A percentile compares a stretch with the other conserved stretches of the same genome.
phyloP scores from a whole-genome alignment of 1,140 invertebrate genomes.

The Acromyrmex charruanus region DNA sequence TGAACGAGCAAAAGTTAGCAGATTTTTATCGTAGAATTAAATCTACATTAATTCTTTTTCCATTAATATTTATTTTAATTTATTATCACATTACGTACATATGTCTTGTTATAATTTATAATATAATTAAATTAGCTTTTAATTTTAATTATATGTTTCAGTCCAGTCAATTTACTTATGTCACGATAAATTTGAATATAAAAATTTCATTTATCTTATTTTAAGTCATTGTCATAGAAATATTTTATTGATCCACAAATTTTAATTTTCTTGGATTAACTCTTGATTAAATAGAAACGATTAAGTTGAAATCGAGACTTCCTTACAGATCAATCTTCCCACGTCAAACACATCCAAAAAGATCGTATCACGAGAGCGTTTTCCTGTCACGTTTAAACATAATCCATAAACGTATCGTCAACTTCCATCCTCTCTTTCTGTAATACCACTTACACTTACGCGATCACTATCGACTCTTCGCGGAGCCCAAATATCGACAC shows the following conservation, averaged over 20 bases:
- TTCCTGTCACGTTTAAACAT: constrained; percentile 27
- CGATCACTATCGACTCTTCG: constrained; percentile 39
- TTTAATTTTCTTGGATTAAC: neutral
- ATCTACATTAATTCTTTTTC: neutral
- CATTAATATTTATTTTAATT: constrained; percentile 16
- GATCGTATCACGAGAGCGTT: neutral
- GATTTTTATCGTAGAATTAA: neutral
- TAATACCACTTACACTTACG: neutral
- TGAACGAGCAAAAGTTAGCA: neutral
- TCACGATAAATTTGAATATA: neutral
- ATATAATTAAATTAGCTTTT: constrained; percentile 7
- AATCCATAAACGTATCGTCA: constrained; percentile 29
- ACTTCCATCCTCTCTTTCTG: neutral
- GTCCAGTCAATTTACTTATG: neutral
- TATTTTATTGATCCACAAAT: neutral
- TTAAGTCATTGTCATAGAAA: neutral
- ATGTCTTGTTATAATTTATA: neutral
- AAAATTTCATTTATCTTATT: constrained; percentile 20
- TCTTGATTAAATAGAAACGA: neutral
- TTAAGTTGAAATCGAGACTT: neutral
- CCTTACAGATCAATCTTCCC: neutral
- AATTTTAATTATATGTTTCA: constrained; percentile 11
- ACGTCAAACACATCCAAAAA: constrained; percentile 6
- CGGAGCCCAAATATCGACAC: constrained; percentile 5
- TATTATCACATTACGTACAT: constrained; percentile 40